phyloP scores from a whole-genome alignment of 2,888 invertebrate species.

The Aphidius colemani region DNA sequence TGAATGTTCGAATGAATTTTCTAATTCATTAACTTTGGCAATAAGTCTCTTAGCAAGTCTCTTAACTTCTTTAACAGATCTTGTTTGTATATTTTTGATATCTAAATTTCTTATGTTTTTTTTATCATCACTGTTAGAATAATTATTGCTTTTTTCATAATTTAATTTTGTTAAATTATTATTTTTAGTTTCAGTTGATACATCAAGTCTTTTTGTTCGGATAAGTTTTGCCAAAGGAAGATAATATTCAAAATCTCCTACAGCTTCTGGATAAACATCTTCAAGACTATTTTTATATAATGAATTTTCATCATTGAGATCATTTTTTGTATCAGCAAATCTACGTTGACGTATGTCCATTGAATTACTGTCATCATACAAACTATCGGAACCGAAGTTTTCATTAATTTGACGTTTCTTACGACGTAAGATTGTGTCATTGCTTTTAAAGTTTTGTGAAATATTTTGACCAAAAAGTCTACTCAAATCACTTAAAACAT shows the following conservation, averaged over 20 bases:
- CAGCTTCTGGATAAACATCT: constrained; percentile 33
- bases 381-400: constrained; percentile 28
- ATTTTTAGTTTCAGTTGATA: background rate
- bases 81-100: constrained; percentile 16
- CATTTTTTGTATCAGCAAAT: background rate
- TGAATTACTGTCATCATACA: constrained; percentile 26
- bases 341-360: constrained; percentile 20
- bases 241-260: constrained; percentile 23
- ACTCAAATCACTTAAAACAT: no score
- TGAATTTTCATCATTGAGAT: constrained; percentile 22
- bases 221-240: constrained; percentile 22
- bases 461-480: no score
- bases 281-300: constrained; percentile 25
- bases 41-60: constrained; percentile 41
- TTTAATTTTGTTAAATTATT: background rate
- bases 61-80: constrained; percentile 42
- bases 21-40: constrained; percentile 38
- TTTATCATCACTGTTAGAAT: constrained; percentile 13
- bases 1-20: constrained; percentile 2
- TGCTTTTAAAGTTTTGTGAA: no score
- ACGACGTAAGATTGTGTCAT: no score
- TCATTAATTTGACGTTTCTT: background rate
- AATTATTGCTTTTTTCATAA: constrained; percentile 20
- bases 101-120: constrained; percentile 27
- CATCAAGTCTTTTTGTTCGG: constrained; percentile 29